Base-by-base conservation (phyloP, 2,888 invertebrate species). In the Calephelis perditalis region DNA sequence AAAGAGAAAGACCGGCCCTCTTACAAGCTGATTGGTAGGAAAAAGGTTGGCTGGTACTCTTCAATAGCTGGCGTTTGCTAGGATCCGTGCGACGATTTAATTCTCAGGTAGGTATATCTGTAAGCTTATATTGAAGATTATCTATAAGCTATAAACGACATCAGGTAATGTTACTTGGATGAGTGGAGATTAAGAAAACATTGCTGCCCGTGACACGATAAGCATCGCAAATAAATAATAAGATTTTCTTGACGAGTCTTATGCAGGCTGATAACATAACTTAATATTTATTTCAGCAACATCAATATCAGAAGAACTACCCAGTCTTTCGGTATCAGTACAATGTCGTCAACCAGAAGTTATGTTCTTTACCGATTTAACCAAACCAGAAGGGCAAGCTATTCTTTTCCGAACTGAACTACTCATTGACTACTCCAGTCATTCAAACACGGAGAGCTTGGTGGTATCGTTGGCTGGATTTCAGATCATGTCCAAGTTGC, bases 341-440 rank as follows among this genome's bases (percentile, higher is more conserved):
- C 93, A 95, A 71, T 92, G 96, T 70, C 93, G 95, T 43, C 94
- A 95, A 73, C 96, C 96, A 0, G 96, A 96, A 81, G 88, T 96
- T 57, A 92, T 96, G 82, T 91, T 96, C 70, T 93, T 95, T 75
- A 94, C 95, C 0, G 93, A 93, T 69, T 84, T 92, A n/a, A 91
- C 91, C 8, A 92, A 92, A 49, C 92, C 91, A 35, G 93, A 91
- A 52, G 92, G 94, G 2, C 92, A 93, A 70, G 92, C 94, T 5
- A 77, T 95, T 52, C 91, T 96, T 10, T 86, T 96, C 8, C 92
- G 95, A 68, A 92, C 94, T 0, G 95, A 95, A 77, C 86, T 95
- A 10, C 84, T 94, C 26, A 84, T 94, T 0, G 95, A 95, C 75
- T 95, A 94, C 77, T 94, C 94, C 43, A 84, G 91, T 57, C 94